Evolutionary conservation across 2,113 vertebrate species (phyloP), one percentile per base, ranked within the genome.

Genomic region (Addax nasomaculatus): DNA sequence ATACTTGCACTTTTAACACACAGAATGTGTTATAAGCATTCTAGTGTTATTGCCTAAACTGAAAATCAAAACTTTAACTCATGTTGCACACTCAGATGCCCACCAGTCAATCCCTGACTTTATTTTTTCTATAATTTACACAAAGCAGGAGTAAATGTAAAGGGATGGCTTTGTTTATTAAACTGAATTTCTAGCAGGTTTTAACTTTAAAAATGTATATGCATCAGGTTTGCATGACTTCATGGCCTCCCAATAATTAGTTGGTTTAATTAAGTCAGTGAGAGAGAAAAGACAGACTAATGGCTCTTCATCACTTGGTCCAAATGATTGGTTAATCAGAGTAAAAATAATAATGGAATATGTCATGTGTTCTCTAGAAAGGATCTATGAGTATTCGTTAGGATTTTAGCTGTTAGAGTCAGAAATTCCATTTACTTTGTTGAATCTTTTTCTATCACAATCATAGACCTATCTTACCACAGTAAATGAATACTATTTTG

Each of bases 121-220:
- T 93, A 14, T 78, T 96, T 43, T 97, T 85, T 92, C 62, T 29
- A n/a, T 60, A 93, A 47, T 89, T 95, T 76, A 49, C 14, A 83
- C n/a, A 36, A 49, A 53, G 29, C 30, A 87, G n/a, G 11, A 84
- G 2, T 67, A 43, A 73, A 43, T 36, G 8, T 64, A 60, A 90
- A 12, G 19, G 13, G 4, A 88, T 64, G 10, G 3, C 23, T 76
- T 85, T 93, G 7, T 85, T 67, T 62, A 51, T 93, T 47, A 73
- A 96, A 76, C 16, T 86, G 25, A n/a, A 53, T 89, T 70, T 90
- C 8, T 92, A 85, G 29, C 21, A 53, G 8, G 0, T 9, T 89
- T 90, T 84, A 64, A 5, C 6, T 95, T 87, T 51, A 83, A 83
- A 85, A 83, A 49, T 85, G 0, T 17, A 39, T 81, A 27, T 62